A percentile compares a stretch with the other conserved stretches of the same genome.
These are phyloP conservation scores for Spodoptera frugiperda DNA, from an alignment of 1,140 invertebrate species.

Conservation along the genomic window DNA sequence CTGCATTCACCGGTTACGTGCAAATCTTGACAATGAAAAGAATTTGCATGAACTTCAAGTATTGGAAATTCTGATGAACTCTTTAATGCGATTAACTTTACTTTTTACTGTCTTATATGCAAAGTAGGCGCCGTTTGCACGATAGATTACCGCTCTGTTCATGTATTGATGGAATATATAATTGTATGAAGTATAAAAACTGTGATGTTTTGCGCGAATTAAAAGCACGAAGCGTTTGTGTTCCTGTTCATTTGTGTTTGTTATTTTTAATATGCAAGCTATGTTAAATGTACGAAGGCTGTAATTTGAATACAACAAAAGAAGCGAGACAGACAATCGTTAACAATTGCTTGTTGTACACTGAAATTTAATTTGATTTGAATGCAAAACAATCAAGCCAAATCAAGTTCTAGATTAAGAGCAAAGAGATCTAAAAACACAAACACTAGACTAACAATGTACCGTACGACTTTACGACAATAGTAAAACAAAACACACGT, in stretches of 20 bases:
- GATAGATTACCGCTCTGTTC: constrained; percentile 37
- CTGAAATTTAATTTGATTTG: too few species aligned
- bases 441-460: too few species aligned
- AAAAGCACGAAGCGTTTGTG: constrained; percentile 9
- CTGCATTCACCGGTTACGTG: constrained; percentile 30
- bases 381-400: too few species aligned
- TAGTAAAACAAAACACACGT: neutral
- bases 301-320: too few species aligned
- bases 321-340: too few species aligned
- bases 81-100: constrained; percentile 30
- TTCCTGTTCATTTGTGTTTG: neutral
- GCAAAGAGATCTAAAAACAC: too few species aligned
- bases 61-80: constrained; percentile 26
- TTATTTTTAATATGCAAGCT: too few species aligned
- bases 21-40: constrained; percentile 41
- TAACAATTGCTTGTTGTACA: too few species aligned
- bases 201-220: constrained; percentile 12
- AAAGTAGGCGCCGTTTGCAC: constrained; percentile 24
- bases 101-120: constrained; percentile 41
- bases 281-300: too few species aligned
- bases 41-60: constrained; percentile 32
- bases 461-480: neutral
- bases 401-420: too few species aligned
- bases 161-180: constrained; percentile 40
- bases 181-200: constrained; percentile 31